These are phyloP conservation scores for Syrphus vitripennis DNA, from an alignment of 2,888 invertebrate genomes.

Conservation along the genomic window DNA sequence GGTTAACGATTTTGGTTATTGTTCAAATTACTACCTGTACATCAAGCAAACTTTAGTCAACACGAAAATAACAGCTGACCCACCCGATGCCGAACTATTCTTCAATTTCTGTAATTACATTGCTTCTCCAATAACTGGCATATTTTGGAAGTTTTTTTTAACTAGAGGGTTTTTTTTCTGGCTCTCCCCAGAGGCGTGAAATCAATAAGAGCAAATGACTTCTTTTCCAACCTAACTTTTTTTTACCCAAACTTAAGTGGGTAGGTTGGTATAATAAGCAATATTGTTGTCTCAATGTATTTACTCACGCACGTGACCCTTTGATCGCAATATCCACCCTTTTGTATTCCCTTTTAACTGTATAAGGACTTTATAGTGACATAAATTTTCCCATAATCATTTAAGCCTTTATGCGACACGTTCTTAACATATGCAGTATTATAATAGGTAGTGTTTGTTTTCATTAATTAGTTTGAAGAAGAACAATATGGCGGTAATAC, in stretches of 20 bases:
- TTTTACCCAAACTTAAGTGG: background rate
- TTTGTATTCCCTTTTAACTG: background rate
- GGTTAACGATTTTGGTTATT: too few species aligned
- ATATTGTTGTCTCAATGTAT: conserved; percentile 20
- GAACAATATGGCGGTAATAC: background rate
- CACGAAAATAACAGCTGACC: too few species aligned
- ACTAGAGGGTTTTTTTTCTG: background rate
- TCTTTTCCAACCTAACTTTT: conserved; percentile 15
- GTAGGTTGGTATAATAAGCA: background rate
- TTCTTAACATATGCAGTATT: conserved; percentile 24
- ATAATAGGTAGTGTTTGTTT: conserved; percentile 22
- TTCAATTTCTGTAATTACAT: too few species aligned
- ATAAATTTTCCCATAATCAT: conserved; percentile 27
- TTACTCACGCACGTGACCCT: conserved; percentile 55
- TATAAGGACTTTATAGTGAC: background rate
- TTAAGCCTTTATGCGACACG: conserved; percentile 48
- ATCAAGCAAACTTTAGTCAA: too few species aligned
- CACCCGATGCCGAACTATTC: too few species aligned
- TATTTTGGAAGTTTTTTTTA: background rate
- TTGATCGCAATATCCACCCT: conserved; percentile 18
- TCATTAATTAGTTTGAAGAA: conserved; percentile 7
- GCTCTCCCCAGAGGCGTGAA: conserved; percentile 22
- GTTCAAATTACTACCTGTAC: too few species aligned
- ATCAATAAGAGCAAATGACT: conserved; percentile 10
- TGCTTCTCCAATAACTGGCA: too few species aligned